A percentile compares a stretch with the other conserved stretches of the same genome.
Conservation (phyloP, 2,797 vertebrate species). For the Hylomyscus alleni region DNA sequence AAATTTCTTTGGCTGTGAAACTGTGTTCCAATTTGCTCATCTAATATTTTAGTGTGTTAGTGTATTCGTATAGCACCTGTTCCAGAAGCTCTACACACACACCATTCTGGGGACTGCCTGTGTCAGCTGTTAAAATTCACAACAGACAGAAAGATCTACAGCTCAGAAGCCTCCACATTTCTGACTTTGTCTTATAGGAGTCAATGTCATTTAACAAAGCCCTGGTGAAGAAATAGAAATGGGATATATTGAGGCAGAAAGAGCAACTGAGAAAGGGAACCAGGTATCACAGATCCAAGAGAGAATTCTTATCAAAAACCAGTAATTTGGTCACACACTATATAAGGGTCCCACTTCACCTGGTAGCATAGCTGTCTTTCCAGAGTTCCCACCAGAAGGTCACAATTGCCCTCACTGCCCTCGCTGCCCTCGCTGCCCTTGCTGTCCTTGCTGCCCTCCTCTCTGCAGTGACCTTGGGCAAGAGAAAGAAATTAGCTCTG, state of each 20-base stretch:
- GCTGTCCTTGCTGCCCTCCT: accelerated
- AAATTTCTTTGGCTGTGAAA: neutral
- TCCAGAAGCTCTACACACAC: too few relatives aligned
- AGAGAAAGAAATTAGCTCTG: slow-evolving; percentile 54
- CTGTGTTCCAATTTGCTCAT: neutral
- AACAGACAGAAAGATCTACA: neutral
- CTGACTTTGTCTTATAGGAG: neutral
- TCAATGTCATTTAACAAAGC: neutral
- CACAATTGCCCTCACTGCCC: neutral
- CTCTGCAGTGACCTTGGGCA: neutral
- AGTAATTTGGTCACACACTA: slow-evolving; percentile 70
- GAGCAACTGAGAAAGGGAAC: neutral
- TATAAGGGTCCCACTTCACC: slow-evolving; percentile 40
- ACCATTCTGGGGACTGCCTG: accelerated
- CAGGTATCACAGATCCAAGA: slow-evolving; percentile 12
- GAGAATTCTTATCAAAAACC: slow-evolving; percentile 65
- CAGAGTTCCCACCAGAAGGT: slow-evolving; percentile 56
- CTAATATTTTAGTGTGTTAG: neutral
- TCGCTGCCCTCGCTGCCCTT: accelerated
- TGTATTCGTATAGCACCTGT: accelerated
- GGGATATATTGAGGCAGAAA: neutral
- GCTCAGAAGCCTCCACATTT: neutral
- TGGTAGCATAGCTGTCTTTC: slow-evolving; percentile 29
- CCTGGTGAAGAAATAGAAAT: neutral
- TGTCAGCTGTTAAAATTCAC: neutral